Conservation (phyloP, 2,888 invertebrate genomes). For the Diarsia dahlii region DNA sequence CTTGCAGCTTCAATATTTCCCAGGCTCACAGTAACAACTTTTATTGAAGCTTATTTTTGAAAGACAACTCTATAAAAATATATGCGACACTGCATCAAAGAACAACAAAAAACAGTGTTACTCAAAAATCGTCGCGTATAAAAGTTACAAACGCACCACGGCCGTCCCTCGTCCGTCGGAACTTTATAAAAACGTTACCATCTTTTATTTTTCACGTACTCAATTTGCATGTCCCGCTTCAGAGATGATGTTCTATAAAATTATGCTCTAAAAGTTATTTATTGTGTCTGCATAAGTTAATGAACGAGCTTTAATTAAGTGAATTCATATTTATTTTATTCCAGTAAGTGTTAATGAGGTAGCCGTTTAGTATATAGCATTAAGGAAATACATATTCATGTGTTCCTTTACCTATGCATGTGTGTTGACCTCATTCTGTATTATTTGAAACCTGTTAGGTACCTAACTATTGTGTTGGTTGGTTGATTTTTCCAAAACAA, state of each 20-base stretch:
- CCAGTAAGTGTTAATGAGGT: conserved; percentile 60
- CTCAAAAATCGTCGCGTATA: conserved; percentile 65
- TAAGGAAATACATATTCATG: conserved; percentile 54
- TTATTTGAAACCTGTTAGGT: conserved; percentile 17
- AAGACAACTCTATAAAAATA: background rate
- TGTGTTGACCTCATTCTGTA: conserved; percentile 36
- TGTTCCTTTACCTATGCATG: conserved; percentile 18
- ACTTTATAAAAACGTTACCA: conserved; percentile 87
- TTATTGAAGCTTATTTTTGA: background rate
- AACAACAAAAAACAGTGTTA: background rate
- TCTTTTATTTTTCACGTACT: conserved; percentile 87
- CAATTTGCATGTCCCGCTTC: conserved; percentile 89
- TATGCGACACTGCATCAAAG: background rate
- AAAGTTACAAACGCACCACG: conserved; percentile 73
- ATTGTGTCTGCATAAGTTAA: conserved; percentile 83
- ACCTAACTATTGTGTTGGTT: background rate
- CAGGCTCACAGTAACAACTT: background rate
- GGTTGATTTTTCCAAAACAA: background rate
- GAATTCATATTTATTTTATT: conserved; percentile 63
- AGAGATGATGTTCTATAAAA: conserved; percentile 87
- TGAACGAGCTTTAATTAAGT: conserved; percentile 76
- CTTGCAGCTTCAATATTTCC: background rate
- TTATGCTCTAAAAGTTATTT: conserved; percentile 86
- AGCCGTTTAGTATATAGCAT: conserved; percentile 52
- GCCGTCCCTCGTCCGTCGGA: conserved; percentile 78